Percentiles rank a stretch among this genome's conserved stretches.
Evolutionary conservation across 2,888 invertebrate species (phyloP).

Genomic region (Ochropleura leucogaster): DNA sequence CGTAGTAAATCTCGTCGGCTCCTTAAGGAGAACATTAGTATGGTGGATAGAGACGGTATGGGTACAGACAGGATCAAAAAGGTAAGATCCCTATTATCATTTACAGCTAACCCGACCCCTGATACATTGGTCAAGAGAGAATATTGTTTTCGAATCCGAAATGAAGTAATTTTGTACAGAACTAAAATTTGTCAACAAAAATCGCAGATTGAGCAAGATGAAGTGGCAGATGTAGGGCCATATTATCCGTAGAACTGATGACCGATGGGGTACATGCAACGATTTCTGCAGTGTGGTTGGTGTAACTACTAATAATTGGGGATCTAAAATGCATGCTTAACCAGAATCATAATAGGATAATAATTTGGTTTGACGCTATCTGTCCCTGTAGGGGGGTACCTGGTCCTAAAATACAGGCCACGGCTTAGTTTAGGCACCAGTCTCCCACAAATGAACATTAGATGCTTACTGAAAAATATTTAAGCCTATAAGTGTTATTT

Average conservation of each 20-base stretch:
- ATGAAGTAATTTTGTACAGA: background rate
- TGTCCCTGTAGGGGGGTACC: too few species aligned
- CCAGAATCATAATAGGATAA: too few species aligned
- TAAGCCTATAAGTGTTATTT: too few species aligned
- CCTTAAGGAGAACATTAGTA: conserved; percentile 45
- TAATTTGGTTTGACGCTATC: too few species aligned
- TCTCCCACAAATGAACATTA: too few species aligned
- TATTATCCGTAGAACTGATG: background rate
- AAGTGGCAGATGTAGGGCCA: background rate
- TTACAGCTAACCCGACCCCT: background rate
- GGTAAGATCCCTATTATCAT: background rate
- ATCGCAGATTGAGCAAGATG: background rate
- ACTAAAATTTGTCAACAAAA: background rate
- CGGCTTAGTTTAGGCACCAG: too few species aligned
- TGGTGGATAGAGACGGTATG: conserved; percentile 51
- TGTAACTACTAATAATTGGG: too few species aligned
- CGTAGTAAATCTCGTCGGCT: conserved; percentile 48
- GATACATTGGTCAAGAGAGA: background rate
- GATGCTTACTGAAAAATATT: too few species aligned
- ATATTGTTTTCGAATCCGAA: background rate
- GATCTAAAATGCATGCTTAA: too few species aligned
- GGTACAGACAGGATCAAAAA: conserved; percentile 6
- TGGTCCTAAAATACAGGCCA: too few species aligned
- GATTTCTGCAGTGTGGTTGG: too few species aligned
- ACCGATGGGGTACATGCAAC: background rate